These are phyloP conservation scores for Agrochola circellaris DNA, from an alignment of 2,888 invertebrate species.

Conservation along the genomic window DNA sequence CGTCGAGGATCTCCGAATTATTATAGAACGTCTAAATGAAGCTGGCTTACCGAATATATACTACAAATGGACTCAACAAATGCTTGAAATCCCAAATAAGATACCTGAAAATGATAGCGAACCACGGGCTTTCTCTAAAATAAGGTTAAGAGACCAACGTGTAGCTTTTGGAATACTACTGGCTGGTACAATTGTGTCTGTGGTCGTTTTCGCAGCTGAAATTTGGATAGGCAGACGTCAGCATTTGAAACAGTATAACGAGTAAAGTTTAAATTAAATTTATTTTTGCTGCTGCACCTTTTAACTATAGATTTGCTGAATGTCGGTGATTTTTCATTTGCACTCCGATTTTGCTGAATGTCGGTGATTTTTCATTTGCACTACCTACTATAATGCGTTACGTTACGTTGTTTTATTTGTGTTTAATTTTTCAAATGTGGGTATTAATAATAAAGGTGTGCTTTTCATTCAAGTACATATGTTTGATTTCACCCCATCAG, in stretches of 20 bases:
- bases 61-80: slow-evolving; percentile 75
- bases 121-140: slow-evolving; percentile 67
- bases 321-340: neutral
- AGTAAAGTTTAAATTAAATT: too few species aligned
- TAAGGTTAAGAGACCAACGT: slow-evolving; percentile 66
- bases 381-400: too few species aligned
- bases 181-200: slow-evolving; percentile 21
- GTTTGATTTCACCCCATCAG: slow-evolving; percentile 13
- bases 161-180: slow-evolving; percentile 70
- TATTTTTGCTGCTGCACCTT: slow-evolving; percentile 3
- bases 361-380: neutral
- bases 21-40: slow-evolving; percentile 73
- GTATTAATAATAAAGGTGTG: slow-evolving; percentile 9
- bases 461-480: slow-evolving; percentile 11
- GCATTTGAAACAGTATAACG: neutral
- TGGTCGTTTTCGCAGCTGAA: slow-evolving; percentile 33
- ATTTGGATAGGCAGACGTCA: slow-evolving; percentile 9
- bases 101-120: slow-evolving; percentile 47
- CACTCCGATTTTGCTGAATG: neutral
- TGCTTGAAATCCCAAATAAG: slow-evolving; percentile 62
- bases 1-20: slow-evolving; percentile 65
- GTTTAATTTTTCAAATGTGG: neutral
- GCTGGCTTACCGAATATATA: slow-evolving; percentile 76
- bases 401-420: neutral
- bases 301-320: neutral